Evolutionary conservation across 2,888 invertebrate genomes (phyloP), one percentile per base, ranked within the genome.

Genomic region (Temnothorax rugatulus): DNA sequence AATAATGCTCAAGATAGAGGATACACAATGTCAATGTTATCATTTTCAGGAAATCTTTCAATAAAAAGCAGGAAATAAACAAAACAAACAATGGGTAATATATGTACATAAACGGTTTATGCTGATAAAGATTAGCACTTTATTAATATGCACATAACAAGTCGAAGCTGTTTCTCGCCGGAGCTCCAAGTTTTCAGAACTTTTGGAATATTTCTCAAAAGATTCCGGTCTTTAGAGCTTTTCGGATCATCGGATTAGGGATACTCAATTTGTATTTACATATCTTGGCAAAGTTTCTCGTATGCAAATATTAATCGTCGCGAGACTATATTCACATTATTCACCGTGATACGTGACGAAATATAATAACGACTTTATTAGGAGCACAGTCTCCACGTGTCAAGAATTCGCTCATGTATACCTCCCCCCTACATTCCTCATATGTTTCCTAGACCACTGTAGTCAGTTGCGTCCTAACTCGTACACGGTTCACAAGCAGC

Each of bases 381-480:
- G 44, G 69, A 81, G 21, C 21, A 38, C 18, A 52, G 69, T 34
- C 47, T 38, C 18, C 47, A 82, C 71, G 76, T 47, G 25, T 63
- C 21, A 25, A 34, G 82, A 81, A 79, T 83, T 86, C 68, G 68
- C 41, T 63, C 79, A 68, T 82, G 47, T 50, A 73, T 54, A 59
- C 29, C 54, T 64, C 9, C 7, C 44, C 59, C 21, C 82, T 82
- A 86, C 84, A 66, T 69, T 47, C 13, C 29, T 66, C 9, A 7
- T 79, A 13, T 3, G 18, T 34, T 64, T 87, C 21, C 47, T 86
- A 75, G 15, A 69, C 11, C 52, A 25, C 66, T 57, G 34, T 63
- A 66, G 44, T 79, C 57, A 88, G 83, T 88, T 41, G 61, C 7
- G 29, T 18, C n/a, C 38, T 25, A 63, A 77, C 75, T 82, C 41